Conservation (phyloP, 2,113 vertebrate genomes). For the Psephotus haematonotus region DNA sequence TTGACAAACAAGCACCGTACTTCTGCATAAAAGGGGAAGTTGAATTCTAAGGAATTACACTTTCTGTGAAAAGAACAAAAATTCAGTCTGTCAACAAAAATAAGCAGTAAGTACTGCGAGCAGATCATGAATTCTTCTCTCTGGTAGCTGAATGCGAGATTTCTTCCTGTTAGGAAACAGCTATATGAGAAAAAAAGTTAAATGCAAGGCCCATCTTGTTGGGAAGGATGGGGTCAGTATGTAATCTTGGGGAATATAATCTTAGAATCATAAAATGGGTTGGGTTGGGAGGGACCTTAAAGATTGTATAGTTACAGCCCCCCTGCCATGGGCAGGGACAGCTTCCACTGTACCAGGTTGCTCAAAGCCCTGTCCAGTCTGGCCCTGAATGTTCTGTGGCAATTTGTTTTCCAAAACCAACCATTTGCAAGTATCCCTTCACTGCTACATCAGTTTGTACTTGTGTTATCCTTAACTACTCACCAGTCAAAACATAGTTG, state of each 20-base stretch:
- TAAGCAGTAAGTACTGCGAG: background rate
- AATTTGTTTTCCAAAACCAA: background rate
- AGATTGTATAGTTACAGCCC: background rate
- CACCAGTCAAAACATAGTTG: background rate
- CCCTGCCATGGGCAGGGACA: background rate
- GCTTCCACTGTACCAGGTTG: background rate
- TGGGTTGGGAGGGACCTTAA: background rate
- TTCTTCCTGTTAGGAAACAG: background rate
- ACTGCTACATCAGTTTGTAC: background rate
- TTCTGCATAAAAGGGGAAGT: background rate
- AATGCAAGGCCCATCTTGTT: background rate
- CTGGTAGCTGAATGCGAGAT: background rate
- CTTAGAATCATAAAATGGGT: background rate
- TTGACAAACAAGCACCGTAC: background rate
- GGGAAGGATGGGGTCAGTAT: background rate
- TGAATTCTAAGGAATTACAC: background rate
- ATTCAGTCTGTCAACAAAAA: background rate
- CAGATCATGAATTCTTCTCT: background rate
- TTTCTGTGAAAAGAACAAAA: background rate
- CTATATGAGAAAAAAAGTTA: background rate
- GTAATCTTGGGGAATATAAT: background rate
- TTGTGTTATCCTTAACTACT: background rate
- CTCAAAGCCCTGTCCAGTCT: background rate
- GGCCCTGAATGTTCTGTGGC: background rate
- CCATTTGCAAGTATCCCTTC: background rate